A percentile compares a stretch with the other conserved stretches of the same genome.
These are phyloP conservation scores for Apoda limacodes DNA, from an alignment of 2,888 invertebrate species.

Conservation along the genomic window DNA sequence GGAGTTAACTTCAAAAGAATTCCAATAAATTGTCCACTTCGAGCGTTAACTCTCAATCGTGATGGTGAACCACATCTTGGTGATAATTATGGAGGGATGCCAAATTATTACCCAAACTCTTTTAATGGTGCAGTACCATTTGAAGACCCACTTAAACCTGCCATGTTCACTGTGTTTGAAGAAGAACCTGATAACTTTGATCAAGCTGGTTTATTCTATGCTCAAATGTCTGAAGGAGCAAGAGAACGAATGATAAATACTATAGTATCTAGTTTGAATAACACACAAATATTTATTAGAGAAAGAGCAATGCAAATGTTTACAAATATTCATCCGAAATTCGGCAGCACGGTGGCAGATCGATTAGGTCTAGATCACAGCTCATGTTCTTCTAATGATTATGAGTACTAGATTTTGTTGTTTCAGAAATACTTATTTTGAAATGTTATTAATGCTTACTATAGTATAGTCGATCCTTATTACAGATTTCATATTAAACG, in stretches of 20 bases:
- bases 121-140: constrained; percentile 82
- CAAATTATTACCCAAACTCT: constrained; percentile 94
- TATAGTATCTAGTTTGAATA: constrained; percentile 76
- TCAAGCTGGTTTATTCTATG: constrained; percentile 83
- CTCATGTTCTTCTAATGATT: too few relatives aligned
- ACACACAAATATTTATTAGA: constrained; percentile 76
- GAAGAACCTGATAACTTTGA: constrained; percentile 89
- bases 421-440: too few relatives aligned
- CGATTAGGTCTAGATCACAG: too few relatives aligned
- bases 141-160: constrained; percentile 59
- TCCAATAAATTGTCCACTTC: constrained; percentile 91
- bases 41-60: constrained; percentile 72
- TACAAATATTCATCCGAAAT: constrained; percentile 76
- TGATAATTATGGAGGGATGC: too few relatives aligned
- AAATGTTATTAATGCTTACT: too few relatives aligned
- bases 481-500: too few relatives aligned
- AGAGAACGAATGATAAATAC: constrained; percentile 79
- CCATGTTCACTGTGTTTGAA: constrained; percentile 60
- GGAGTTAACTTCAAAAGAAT: constrained; percentile 90
- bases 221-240: constrained; percentile 78
- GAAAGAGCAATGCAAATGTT: constrained; percentile 83
- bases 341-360: constrained; percentile 75
- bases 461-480: too few relatives aligned
- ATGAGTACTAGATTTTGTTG: too few relatives aligned
- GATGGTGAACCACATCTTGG: constrained; percentile 81